Base-by-base conservation (phyloP, 2,797 vertebrate genomes). In the Myotis daubentonii region DNA sequence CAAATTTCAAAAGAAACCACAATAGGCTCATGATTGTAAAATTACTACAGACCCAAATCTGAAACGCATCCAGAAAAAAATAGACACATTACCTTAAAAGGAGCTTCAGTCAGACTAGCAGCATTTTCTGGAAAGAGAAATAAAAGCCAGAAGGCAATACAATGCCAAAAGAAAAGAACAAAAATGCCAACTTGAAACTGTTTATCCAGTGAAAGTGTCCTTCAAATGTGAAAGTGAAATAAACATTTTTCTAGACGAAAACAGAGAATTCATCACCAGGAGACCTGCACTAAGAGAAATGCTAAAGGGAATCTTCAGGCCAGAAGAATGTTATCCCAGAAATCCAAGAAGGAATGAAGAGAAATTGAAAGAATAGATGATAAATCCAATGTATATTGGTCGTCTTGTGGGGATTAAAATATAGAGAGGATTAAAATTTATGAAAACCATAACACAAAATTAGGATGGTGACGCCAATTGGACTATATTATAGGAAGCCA, bases 201-300 rank as follows among this genome's bases (percentile, higher is more conserved):
- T 95, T 80, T 86, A 76, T 55, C 33, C 60, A n/a, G 28, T 51
- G 44, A 81, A 92, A 89, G 89, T 60, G 89, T 3, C 36, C 68
- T 87, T 68, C 44, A 65, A 75, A 91, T 17, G 13, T 74, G n/a
- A 66, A 95, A 79, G 47, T 55, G 10, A 89, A 93, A 82, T 86
- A 36, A 49, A 6, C 17, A 70, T 90, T 66, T 65, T 93, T 76
- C 74, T 66, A 51, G 49, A 79, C 38, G 51, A 60, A 82, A 93
- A 62, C 13, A 87, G 22, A 44, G 8, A 65, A 38, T 72, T 89
- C 25, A 80, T 70, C 49, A 70, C 57, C 51, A 66, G 62, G 74
- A 70, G 25, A 89, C 25, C 6, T 16, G 10, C 28, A 65, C 22
- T 57, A 41, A 94, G 53, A 92, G 41, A 74, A 90, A 53, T 13